phyloP scores from a whole-genome alignment of 2,888 invertebrate genomes.

The Netelia inedita region DNA sequence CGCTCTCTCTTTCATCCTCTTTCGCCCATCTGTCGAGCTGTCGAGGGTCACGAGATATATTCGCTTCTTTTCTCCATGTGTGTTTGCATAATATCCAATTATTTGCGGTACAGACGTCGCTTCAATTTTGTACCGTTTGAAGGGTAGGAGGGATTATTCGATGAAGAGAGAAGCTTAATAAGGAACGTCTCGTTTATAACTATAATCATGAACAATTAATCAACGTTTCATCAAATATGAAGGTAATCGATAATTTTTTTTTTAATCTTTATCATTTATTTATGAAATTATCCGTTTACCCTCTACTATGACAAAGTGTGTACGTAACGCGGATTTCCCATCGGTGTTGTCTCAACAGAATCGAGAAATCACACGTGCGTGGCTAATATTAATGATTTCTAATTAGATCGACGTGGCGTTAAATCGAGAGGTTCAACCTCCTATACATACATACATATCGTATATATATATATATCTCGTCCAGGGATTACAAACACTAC shows the following conservation, averaged over 20 bases:
- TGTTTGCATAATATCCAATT: conserved; percentile 79
- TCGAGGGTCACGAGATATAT: conserved; percentile 60
- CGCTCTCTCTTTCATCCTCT: conserved; percentile 12
- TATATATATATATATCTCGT: conserved; percentile 49
- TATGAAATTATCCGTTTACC: background rate
- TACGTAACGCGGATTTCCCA: background rate
- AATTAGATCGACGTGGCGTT: conserved; percentile 75
- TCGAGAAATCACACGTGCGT: conserved; percentile 16
- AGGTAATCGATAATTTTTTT: no score
- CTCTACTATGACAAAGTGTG: background rate
- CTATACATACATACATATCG: background rate
- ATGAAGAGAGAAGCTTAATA: conserved; percentile 24
- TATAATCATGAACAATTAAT: background rate
- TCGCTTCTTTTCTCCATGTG: conserved; percentile 44
- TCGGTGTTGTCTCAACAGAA: conserved; percentile 4
- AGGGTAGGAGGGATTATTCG: background rate
- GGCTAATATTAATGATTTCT: conserved; percentile 52
- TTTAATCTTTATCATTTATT: no score
- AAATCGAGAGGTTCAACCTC: conserved; percentile 70
- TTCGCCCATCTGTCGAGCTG: conserved; percentile 75
- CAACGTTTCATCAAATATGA: background rate
- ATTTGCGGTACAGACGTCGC: conserved; percentile 69
- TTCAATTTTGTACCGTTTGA: conserved; percentile 61
- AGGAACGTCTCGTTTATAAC: background rate
- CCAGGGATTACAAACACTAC: conserved; percentile 20